phyloP scores from a whole-genome alignment of 2,113 vertebrate genomes.

The Misgurnus anguillicaudatus region DNA sequence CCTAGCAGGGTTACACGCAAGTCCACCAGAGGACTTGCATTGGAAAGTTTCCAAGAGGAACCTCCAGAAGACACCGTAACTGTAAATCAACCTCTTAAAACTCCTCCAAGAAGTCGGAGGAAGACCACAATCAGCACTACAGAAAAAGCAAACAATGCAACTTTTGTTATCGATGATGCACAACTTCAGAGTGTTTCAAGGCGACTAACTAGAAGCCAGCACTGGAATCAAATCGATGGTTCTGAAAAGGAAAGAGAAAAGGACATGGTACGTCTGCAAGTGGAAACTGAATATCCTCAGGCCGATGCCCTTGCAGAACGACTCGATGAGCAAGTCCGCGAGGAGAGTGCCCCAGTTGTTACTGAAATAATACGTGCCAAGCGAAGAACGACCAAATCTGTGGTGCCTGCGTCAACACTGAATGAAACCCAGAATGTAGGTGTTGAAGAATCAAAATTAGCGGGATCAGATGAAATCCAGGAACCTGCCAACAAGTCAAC shows the following conservation, averaged over 20 bases:
- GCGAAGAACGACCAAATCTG: conserved; percentile 50
- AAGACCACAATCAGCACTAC: conserved; percentile 56
- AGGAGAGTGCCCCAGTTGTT: conserved; percentile 50
- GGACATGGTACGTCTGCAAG: conserved; percentile 63
- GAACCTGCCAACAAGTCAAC: conserved; percentile 11
- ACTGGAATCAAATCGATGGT: conserved; percentile 65
- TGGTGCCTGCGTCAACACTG: background rate
- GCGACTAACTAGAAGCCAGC: conserved; percentile 59
- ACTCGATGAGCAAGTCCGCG: conserved; percentile 64
- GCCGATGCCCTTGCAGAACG: conserved; percentile 73
- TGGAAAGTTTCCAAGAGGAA: conserved; percentile 66
- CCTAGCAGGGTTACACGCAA: conserved; percentile 70
- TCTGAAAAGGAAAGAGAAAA: conserved; percentile 45
- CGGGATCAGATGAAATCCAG: background rate
- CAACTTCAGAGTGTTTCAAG: conserved; percentile 43
- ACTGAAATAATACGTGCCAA: conserved; percentile 58
- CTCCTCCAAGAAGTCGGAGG: conserved; percentile 67
- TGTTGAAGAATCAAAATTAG: background rate
- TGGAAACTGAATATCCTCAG: conserved; percentile 63
- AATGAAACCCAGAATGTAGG: conserved; percentile 1
- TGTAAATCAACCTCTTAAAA: conserved; percentile 42
- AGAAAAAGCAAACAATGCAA: conserved; percentile 33
- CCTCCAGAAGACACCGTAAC: conserved; percentile 61
- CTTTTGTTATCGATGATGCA: conserved; percentile 20
- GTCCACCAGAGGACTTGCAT: conserved; percentile 60